phyloP scores from a whole-genome alignment of 2,888 invertebrate species.

The Pemphredon lugubris region DNA sequence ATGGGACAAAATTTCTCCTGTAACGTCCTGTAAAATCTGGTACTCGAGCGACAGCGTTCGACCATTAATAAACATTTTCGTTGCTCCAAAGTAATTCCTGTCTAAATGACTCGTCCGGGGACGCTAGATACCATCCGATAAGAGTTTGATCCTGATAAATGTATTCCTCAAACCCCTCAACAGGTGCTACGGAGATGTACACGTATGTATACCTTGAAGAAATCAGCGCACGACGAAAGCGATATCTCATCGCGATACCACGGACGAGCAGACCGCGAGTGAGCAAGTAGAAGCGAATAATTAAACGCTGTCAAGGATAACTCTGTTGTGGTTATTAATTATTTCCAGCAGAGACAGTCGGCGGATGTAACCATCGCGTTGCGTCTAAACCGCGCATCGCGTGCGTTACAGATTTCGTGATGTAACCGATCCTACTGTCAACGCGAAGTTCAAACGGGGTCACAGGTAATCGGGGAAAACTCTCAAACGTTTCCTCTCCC shows the following conservation, averaged over 20 bases:
- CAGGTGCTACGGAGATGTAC: too few relatives aligned
- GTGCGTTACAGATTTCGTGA: conserved; percentile 53
- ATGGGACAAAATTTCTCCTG: too few relatives aligned
- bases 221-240: conserved; percentile 15
- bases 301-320: conserved; percentile 63
- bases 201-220: not conserved
- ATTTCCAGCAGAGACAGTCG: conserved; percentile 54
- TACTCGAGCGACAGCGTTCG: too few relatives aligned
- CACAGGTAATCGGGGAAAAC: conserved; percentile 25
- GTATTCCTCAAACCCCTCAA: too few relatives aligned
- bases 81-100: too few relatives aligned
- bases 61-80: too few relatives aligned
- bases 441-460: conserved; percentile 55
- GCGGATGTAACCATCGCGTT: conserved; percentile 22
- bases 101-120: too few relatives aligned
- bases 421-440: conserved; percentile 40
- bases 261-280: conserved; percentile 14
- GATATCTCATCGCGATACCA: conserved; percentile 15
- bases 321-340: conserved; percentile 65
- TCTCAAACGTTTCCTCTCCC: conserved; percentile 2
- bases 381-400: conserved; percentile 34
- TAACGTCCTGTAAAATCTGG: too few relatives aligned
- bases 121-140: too few relatives aligned
- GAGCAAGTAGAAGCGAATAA: conserved; percentile 45
- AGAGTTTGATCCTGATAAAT: too few relatives aligned